Conservation (phyloP, 2,888 invertebrate species). For the Rhingia rostrata region DNA sequence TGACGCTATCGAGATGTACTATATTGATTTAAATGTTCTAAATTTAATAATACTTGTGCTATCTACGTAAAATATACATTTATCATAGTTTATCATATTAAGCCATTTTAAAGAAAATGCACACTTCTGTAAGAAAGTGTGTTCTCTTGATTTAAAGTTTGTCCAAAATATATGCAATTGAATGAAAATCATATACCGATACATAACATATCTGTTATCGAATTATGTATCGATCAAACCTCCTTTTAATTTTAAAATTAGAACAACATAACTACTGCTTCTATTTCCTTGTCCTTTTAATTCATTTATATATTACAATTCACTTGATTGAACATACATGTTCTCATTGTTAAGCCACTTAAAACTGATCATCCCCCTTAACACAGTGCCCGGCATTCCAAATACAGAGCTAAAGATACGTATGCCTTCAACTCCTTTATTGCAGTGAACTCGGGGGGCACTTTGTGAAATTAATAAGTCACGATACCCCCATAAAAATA, state of each 20-base stretch:
- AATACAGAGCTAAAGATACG: not conserved
- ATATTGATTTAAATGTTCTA: too few relatives aligned
- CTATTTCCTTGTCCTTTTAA: not conserved
- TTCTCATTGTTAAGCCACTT: not conserved
- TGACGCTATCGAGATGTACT: too few relatives aligned
- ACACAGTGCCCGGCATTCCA: not conserved
- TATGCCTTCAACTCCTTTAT: not conserved
- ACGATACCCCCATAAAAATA: constrained; percentile 15
- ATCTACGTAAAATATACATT: too few relatives aligned
- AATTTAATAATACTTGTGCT: too few relatives aligned
- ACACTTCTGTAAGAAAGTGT: too few relatives aligned
- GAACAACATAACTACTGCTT: not conserved
- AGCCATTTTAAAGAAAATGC: too few relatives aligned
- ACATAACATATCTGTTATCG: too few relatives aligned
- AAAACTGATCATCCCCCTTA: not conserved
- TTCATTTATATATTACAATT: constrained; percentile 1
- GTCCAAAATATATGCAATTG: too few relatives aligned
- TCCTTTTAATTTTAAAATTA: not conserved
- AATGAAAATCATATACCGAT: too few relatives aligned
- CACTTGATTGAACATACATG: not conserved
- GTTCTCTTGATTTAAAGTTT: too few relatives aligned
- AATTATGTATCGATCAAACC: too few relatives aligned
- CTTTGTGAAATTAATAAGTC: constrained; percentile 18
- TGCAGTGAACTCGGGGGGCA: not conserved
- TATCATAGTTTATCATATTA: too few relatives aligned